Evolutionary conservation across 2,888 invertebrate genomes (phyloP).

Genomic region (Lamellibrachia columna): DNA sequence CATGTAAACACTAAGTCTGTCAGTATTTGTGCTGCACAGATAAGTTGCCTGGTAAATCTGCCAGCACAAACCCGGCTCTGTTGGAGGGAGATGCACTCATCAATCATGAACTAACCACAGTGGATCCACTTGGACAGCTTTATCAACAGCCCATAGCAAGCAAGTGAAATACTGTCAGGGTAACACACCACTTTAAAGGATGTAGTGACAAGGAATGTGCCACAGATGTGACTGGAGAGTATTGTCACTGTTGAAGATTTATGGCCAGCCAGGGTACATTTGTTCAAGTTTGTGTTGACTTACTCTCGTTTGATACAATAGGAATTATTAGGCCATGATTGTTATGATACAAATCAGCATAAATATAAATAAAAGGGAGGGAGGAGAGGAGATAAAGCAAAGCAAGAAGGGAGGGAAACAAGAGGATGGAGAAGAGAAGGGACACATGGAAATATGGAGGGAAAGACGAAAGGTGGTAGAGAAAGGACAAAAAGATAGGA

Average conservation of each 20-base stretch:
- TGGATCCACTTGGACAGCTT: constrained; percentile 1
- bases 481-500: not conserved
- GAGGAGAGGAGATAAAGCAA: not conserved
- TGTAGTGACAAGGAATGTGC: not conserved
- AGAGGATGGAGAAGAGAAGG: not conserved
- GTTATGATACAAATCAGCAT: not conserved
- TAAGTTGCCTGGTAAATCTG: constrained; percentile 7
- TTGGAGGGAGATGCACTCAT: not conserved
- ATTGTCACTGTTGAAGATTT: not conserved
- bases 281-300: not conserved
- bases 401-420: not conserved
- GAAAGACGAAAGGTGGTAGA: not conserved
- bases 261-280: not conserved
- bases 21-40: not conserved
- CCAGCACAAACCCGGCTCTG: not conserved
- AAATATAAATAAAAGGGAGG: not conserved
- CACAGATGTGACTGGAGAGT: not conserved
- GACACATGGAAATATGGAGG: not conserved
- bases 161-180: not conserved
- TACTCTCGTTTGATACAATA: not conserved
- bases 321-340: not conserved
- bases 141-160: constrained; percentile 10
- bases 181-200: not conserved
- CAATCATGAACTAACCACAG: not conserved
- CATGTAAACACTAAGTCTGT: not conserved